Percentiles rank a stretch among this genome's conserved stretches.
These are phyloP conservation scores for Percina caprodes DNA, from an alignment of 2,113 vertebrate species.

Conservation along the genomic window DNA sequence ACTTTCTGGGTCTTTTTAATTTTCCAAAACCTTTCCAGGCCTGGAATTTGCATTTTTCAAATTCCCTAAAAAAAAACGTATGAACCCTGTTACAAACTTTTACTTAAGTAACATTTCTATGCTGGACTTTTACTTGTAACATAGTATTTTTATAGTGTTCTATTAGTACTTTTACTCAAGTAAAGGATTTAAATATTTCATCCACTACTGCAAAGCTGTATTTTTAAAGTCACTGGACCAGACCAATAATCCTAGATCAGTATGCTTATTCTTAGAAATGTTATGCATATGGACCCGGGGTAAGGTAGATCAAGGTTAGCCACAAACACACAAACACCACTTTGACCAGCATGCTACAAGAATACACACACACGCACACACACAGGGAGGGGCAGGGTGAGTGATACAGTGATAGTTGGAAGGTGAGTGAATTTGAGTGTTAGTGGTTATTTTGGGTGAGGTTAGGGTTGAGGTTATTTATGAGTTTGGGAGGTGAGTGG, in stretches of 20 bases:
- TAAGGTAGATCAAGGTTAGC: constrained; percentile 80
- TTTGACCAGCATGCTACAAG: constrained; percentile 87
- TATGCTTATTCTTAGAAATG: constrained; percentile 64
- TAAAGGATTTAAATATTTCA: too few species aligned
- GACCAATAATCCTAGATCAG: constrained; percentile 69
- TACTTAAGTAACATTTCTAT: too few species aligned
- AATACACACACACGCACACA: constrained; percentile 69
- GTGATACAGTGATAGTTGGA: constrained; percentile 59
- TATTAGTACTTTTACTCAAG: too few species aligned
- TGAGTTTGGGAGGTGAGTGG: constrained; percentile 60
- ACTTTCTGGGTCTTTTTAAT: too few species aligned
- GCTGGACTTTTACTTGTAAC: too few species aligned
- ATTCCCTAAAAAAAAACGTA: too few species aligned
- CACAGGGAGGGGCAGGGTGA: constrained; percentile 61
- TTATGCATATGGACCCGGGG: constrained; percentile 72
- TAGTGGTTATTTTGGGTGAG: constrained; percentile 79
- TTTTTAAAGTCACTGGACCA: constrained; percentile 55
- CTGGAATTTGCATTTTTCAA: too few species aligned
- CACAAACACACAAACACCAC: constrained; percentile 61
- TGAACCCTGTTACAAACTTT: too few species aligned
- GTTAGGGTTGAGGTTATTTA: constrained; percentile 42
- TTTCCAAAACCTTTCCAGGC: too few species aligned
- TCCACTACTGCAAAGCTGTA: neutral
- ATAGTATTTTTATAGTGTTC: too few species aligned
- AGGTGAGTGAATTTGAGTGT: constrained; percentile 78